Conservation (phyloP, 2,113 vertebrate species). For the Copsychus sechellarum region DNA sequence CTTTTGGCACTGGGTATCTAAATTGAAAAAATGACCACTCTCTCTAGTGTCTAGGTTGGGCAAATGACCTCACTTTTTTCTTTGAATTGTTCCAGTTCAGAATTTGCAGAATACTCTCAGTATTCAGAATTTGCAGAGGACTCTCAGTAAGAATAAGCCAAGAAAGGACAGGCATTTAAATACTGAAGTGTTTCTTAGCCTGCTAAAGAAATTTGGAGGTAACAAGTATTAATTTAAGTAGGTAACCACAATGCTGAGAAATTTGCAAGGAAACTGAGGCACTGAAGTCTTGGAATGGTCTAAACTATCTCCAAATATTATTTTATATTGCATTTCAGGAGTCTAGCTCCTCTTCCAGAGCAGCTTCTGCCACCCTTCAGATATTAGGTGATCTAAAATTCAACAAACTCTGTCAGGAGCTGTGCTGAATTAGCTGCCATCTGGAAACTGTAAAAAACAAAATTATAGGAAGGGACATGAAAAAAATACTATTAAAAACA, state of each 20-base stretch:
- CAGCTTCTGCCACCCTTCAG: neutral
- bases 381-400: neutral
- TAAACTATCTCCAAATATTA: neutral
- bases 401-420: neutral
- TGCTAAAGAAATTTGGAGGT: neutral
- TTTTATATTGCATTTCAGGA: neutral
- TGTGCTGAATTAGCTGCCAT: neutral
- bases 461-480: neutral
- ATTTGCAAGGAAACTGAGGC: neutral
- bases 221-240: neutral
- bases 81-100: conserved; percentile 13
- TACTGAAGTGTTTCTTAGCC: neutral
- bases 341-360: neutral
- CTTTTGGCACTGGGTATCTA: neutral
- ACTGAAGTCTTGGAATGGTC: neutral
- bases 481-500: conserved; percentile 12
- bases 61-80: neutral
- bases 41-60: neutral
- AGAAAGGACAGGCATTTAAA: neutral
- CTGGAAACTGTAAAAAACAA: conserved; percentile 21
- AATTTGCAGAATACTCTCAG: neutral
- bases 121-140: neutral
- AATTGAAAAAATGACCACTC: neutral
- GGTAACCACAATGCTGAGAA: neutral
- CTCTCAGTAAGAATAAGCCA: neutral